Conservation (phyloP, 2,888 invertebrate species). For the Agrochola lota region DNA sequence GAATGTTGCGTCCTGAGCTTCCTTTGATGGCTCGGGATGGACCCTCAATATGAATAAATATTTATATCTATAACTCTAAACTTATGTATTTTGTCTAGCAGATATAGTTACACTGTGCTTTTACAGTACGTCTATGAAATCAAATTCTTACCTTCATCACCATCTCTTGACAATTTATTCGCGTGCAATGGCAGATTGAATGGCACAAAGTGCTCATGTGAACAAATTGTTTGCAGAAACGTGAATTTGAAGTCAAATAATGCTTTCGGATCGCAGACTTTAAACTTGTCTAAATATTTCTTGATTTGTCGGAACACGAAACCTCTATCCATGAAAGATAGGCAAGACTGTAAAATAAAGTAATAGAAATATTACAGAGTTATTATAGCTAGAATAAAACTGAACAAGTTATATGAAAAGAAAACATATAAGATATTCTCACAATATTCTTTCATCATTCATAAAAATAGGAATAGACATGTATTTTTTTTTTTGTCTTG, state of each 20-base stretch:
- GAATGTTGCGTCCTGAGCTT: not conserved
- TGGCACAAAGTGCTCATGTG: slow-evolving; percentile 98
- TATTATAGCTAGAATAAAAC: not conserved
- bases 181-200: slow-evolving; percentile 97
- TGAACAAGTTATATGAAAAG: not conserved
- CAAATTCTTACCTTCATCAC: slow-evolving; percentile 79
- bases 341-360: slow-evolving; percentile 92
- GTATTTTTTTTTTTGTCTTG: no score
- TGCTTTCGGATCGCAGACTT: slow-evolving; percentile 94
- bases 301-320: slow-evolving; percentile 97
- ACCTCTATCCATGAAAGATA: slow-evolving; percentile 98
- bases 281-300: slow-evolving; percentile 96
- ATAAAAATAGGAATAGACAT: not conserved
- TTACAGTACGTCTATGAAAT: not conserved
- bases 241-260: slow-evolving; percentile 97
- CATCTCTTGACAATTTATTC: slow-evolving; percentile 84
- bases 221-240: slow-evolving; percentile 97
- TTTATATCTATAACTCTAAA: not conserved
- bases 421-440: not conserved
- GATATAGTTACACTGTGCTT: slow-evolving; percentile 20
- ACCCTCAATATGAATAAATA: not conserved
- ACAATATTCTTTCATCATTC: not conserved
- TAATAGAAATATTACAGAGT: not conserved
- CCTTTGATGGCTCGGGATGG: not conserved
- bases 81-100: not conserved